phyloP scores from a whole-genome alignment of 2,797 vertebrate species.

The Potorous gilbertii region DNA sequence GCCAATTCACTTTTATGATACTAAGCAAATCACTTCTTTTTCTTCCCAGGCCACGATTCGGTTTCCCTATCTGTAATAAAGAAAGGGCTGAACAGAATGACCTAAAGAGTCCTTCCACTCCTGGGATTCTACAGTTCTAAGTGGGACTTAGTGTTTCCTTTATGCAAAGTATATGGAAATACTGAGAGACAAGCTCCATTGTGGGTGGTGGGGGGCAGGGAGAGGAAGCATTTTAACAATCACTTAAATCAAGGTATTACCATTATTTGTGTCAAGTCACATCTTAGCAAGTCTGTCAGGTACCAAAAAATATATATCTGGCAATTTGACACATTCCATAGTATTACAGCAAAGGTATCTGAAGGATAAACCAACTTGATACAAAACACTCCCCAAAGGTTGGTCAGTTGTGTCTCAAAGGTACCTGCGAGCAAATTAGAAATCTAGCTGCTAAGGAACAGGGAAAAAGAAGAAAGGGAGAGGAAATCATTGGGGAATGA shows the following conservation, averaged over 20 bases:
- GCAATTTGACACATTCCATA: not conserved
- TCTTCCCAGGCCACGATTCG: not conserved
- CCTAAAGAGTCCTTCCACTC: not conserved
- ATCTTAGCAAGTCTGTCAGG: not conserved
- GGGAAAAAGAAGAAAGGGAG: not conserved
- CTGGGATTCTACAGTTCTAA: not conserved
- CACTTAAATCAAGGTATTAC: not conserved
- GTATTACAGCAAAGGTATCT: not conserved
- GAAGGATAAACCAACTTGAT: not conserved
- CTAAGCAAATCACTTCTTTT: not conserved
- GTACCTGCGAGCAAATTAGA: not conserved
- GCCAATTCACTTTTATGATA: not conserved
- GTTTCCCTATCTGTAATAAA: not conserved
- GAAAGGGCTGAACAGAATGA: not conserved
- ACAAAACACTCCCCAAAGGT: not conserved
- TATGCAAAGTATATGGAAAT: not conserved
- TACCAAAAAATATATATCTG: not conserved
- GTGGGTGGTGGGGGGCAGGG: accelerated
- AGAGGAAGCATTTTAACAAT: not conserved
- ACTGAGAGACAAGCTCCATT: not conserved
- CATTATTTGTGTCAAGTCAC: not conserved
- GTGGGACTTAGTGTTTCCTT: not conserved
- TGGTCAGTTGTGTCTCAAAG: not conserved
- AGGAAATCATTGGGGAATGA: not conserved
- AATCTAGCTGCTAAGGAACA: not conserved